Evolutionary conservation across 1,140 invertebrate genomes (phyloP).

Genomic region (Tetragnatha versicolor): DNA sequence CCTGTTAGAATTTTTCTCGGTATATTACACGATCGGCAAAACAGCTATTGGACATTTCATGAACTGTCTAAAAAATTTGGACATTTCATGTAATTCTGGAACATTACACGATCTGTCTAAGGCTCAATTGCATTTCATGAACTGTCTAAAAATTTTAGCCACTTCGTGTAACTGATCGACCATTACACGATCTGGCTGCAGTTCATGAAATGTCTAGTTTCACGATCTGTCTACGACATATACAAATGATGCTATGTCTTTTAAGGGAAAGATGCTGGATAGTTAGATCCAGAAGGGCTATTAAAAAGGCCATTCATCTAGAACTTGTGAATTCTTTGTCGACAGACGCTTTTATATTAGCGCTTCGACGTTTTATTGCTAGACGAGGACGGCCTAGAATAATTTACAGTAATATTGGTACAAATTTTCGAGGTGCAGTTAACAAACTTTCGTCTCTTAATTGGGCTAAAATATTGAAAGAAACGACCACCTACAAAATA

Average conservation of each 20-base stretch:
- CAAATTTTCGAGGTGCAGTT: constrained; percentile 60
- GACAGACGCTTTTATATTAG: constrained; percentile 62
- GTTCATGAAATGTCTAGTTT: no score
- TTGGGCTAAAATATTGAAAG: constrained; percentile 9
- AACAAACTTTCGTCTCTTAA: constrained; percentile 7
- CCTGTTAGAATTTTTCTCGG: no score
- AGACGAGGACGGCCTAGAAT: constrained; percentile 60
- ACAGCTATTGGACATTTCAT: no score
- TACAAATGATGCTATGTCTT: background rate
- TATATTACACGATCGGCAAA: no score
- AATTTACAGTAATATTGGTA: constrained; percentile 62
- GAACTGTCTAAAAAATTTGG: no score
- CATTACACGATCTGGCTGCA: no score
- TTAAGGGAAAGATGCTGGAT: constrained; percentile 20
- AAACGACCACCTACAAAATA: constrained; percentile 57
- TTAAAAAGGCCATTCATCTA: constrained; percentile 56
- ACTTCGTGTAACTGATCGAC: no score
- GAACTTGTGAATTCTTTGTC: constrained; percentile 62
- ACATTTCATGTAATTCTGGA: no score
- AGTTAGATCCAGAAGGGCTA: background rate
- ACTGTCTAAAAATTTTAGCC: no score
- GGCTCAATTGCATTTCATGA: no score
- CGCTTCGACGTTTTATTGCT: constrained; percentile 64
- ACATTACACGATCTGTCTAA: no score
- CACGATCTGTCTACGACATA: no score